Evolutionary conservation across 2,797 vertebrate genomes (phyloP).

Genomic region (Chromis chromis): DNA sequence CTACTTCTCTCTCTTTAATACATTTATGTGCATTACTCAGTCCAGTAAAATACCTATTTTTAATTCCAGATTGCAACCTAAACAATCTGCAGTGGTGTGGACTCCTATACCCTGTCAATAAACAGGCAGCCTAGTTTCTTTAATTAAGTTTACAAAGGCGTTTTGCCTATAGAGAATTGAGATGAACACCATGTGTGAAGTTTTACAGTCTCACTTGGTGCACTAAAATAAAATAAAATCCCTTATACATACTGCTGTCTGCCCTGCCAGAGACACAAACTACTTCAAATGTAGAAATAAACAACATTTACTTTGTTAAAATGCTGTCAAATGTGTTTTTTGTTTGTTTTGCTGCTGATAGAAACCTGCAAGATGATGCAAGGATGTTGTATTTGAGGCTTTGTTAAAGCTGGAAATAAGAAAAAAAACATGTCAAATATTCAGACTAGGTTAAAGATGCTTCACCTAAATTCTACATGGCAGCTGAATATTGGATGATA

Average conservation of each 20-base stretch:
- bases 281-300: conserved; percentile 5
- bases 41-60: no score
- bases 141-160: neutral
- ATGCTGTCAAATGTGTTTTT: neutral
- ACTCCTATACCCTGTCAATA: no score
- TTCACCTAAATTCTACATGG: neutral
- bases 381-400: no score
- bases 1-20: neutral
- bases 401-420: no score
- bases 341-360: neutral
- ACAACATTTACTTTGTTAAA: neutral
- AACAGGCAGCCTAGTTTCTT: no score
- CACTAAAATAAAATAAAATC: no score
- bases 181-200: neutral
- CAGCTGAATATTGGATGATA: neutral
- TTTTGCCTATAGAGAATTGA: neutral
- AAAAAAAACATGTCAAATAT: neutral
- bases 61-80: no score
- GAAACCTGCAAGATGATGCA: conserved; percentile 1
- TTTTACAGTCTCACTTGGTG: neutral
- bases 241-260: no score
- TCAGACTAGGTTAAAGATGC: neutral
- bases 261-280: no score
- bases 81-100: no score
- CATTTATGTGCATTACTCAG: neutral